Percentiles rank a stretch among this genome's conserved stretches.
Evolutionary conservation across 2,797 vertebrate genomes (phyloP).

Genomic region (Monodelphis domestica): DNA sequence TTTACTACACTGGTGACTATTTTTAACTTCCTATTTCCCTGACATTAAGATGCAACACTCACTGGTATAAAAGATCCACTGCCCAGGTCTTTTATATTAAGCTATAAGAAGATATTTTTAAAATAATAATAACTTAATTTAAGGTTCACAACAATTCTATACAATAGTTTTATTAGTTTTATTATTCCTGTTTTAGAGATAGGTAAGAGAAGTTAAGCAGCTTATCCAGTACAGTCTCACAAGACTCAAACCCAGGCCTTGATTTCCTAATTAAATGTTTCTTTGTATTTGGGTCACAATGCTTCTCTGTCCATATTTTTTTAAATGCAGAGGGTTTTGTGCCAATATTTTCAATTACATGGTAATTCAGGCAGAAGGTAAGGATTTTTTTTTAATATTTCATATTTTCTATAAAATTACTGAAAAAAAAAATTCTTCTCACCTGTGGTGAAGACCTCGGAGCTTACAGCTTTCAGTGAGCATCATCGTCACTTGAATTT

Average conservation of each 20-base stretch:
- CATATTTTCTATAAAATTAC: not conserved
- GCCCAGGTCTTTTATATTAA: not conserved
- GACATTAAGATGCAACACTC: not conserved
- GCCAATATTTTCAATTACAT: not conserved
- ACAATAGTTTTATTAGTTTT: too few species aligned
- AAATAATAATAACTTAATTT: not conserved
- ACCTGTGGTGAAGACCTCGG: conserved; percentile 98
- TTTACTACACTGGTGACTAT: not conserved
- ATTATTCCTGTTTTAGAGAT: not conserved
- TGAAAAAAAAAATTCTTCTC: conserved; percentile 60
- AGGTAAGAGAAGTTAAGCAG: not conserved
- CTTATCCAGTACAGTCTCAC: not conserved
- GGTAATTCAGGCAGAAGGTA: too few species aligned
- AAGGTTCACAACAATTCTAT: not conserved
- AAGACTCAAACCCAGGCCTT: not conserved
- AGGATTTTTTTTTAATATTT: not conserved
- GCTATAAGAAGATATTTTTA: not conserved
- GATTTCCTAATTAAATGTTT: not conserved
- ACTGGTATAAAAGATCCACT: not conserved
- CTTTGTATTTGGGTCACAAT: not conserved
- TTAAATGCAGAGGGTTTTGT: not conserved
- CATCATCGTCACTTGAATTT: conserved; percentile 99
- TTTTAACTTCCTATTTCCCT: not conserved
- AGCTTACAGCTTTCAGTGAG: conserved; percentile 98
- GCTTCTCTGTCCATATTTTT: not conserved